Evolutionary conservation across 2,888 invertebrate species (phyloP).

Genomic region (Chironomus tentans): DNA sequence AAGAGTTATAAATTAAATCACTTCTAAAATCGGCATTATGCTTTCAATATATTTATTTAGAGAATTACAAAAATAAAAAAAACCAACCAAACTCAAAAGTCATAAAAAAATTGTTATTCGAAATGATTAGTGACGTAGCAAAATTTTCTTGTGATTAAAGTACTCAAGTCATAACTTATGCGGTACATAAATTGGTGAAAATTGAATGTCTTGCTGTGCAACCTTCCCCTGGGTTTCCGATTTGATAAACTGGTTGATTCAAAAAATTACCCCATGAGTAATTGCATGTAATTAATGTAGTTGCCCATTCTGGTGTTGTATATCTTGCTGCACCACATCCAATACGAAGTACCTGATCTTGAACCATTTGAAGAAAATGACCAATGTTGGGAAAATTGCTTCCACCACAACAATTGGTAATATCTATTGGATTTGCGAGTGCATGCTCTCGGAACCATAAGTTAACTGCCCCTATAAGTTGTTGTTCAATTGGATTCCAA

Average conservation of each 20-base stretch:
- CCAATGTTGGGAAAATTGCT: background rate
- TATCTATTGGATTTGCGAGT: background rate
- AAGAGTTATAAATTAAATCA: no score
- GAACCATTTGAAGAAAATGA: background rate
- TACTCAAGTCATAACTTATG: background rate
- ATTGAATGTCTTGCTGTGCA: background rate
- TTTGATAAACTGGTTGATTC: background rate
- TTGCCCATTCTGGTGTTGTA: background rate
- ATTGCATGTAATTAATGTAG: background rate
- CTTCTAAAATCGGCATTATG: no score
- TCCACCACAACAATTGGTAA: background rate
- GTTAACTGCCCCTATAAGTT: background rate
- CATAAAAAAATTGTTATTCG: no score
- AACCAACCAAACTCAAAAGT: no score
- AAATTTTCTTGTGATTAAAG: no score
- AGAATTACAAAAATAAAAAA: no score
- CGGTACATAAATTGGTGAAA: background rate
- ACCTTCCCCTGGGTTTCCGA: background rate
- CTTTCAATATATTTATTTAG: no score
- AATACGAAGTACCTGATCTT: background rate
- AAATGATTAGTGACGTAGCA: no score
- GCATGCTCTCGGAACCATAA: background rate
- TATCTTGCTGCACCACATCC: background rate
- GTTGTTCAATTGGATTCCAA: background rate
- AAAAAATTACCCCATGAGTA: background rate